Evolutionary conservation across 1,140 invertebrate species (phyloP).

Genomic region (Philotrypesis tridentata): DNA sequence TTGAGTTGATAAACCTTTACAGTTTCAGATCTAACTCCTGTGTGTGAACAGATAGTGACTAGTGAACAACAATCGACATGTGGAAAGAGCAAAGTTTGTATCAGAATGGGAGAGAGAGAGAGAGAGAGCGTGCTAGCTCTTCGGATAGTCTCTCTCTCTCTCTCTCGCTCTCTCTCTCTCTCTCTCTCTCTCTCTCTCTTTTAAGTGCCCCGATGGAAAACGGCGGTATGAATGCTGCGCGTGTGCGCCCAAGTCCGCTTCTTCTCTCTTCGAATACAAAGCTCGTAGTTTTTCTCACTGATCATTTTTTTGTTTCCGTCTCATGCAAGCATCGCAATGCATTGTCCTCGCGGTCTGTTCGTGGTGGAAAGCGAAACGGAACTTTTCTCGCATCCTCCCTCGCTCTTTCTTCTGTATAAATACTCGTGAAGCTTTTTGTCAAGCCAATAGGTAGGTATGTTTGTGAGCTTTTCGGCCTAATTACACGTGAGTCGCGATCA

Average conservation of each 20-base stretch:
- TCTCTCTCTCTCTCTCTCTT: background rate
- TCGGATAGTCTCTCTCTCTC: too few relatives aligned
- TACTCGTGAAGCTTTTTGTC: constrained; percentile 19
- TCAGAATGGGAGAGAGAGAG: too few relatives aligned
- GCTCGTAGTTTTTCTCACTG: background rate
- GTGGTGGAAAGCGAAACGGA: background rate
- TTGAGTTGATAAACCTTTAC: too few relatives aligned
- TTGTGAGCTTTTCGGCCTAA: constrained; percentile 52
- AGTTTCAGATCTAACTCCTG: too few relatives aligned
- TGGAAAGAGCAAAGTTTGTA: too few relatives aligned
- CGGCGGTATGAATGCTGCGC: constrained; percentile 29
- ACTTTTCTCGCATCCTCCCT: background rate
- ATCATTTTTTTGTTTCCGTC: background rate
- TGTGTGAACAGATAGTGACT: too few relatives aligned
- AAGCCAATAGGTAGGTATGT: constrained; percentile 40
- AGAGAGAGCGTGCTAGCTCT: too few relatives aligned
- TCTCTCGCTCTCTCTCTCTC: too few relatives aligned
- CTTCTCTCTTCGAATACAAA: constrained; percentile 41
- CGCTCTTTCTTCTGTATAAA: constrained; percentile 1
- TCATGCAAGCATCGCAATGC: background rate
- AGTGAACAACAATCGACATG: too few relatives aligned
- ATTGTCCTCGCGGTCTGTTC: background rate
- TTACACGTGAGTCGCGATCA: constrained; percentile 54
- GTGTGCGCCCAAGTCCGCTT: constrained; percentile 32
- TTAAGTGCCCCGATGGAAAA: constrained; percentile 39